Conservation (phyloP, 2,888 invertebrate genomes). For the Thymelicus lineola region DNA sequence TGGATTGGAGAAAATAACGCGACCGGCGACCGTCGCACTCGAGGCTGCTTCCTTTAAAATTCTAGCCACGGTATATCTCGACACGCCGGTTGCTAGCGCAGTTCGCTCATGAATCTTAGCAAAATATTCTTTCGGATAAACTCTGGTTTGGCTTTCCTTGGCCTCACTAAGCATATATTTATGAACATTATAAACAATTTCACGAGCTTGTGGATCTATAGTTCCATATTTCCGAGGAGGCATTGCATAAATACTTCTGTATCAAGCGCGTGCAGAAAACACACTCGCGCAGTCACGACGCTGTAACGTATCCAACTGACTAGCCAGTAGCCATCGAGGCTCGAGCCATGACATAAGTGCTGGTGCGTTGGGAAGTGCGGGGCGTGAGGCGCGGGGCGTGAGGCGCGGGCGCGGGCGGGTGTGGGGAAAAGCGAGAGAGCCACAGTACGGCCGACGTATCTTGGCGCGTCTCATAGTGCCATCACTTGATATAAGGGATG, state of each 20-base stretch:
- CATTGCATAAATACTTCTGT: not conserved
- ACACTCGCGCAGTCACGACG: not conserved
- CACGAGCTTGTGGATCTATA: not conserved
- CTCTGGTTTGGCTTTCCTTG: not conserved
- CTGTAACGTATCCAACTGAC: not conserved
- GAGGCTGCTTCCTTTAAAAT: constrained; percentile 4
- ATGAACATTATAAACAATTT: not conserved
- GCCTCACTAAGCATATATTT: not conserved
- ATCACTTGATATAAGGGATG: no score
- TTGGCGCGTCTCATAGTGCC: no score
- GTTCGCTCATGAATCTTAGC: not conserved
- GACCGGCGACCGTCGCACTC: not conserved
- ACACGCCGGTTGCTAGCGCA: not conserved
- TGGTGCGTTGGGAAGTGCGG: not conserved
- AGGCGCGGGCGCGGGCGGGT: no score
- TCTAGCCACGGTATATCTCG: not conserved
- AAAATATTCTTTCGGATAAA: constrained; percentile 1
- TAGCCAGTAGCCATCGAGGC: not conserved
- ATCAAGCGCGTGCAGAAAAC: not conserved
- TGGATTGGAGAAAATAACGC: not conserved
- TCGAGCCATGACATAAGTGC: not conserved
- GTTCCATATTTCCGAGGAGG: not conserved
- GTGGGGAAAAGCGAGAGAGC: no score
- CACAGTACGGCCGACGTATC: no score
- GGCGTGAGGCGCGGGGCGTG: not conserved